phyloP scores from a whole-genome alignment of 1,140 invertebrate genomes.

The Ericerus pela region DNA sequence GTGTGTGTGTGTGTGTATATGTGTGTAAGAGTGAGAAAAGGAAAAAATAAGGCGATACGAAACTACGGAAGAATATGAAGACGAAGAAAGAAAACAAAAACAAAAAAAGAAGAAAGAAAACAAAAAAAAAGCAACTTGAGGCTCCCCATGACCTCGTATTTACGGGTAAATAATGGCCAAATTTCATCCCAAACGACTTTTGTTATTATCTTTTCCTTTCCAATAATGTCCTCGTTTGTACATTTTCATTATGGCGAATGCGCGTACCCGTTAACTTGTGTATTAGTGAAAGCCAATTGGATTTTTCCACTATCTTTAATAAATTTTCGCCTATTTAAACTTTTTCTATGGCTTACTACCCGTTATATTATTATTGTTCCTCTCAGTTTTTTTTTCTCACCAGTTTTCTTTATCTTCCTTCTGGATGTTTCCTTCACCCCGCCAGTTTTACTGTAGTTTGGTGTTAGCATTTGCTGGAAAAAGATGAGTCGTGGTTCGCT shows the following conservation, averaged over 20 bases:
- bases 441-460: no score
- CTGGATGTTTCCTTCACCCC: no score
- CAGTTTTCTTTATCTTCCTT: no score
- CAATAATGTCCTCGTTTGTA: conserved; percentile 11
- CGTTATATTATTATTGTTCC: no score
- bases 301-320: conserved; percentile 4
- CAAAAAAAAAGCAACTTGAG: neutral
- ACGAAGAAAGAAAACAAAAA: neutral
- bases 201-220: conserved; percentile 10
- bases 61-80: neutral
- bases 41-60: no score
- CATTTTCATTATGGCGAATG: conserved; percentile 1
- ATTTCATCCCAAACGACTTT: conserved; percentile 3
- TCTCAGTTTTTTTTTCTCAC: no score
- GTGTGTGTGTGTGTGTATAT: no score
- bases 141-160: conserved; percentile 3
- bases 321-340: conserved; percentile 11
- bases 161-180: conserved; percentile 1
- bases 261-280: conserved; percentile 7
- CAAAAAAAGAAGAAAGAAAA: neutral
- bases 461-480: no score
- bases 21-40: no score
- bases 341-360: no score
- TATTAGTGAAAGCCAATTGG: conserved; percentile 7
- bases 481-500: no score